Evolutionary conservation across 1,140 invertebrate species (phyloP).

Genomic region (Bombyx mori): DNA sequence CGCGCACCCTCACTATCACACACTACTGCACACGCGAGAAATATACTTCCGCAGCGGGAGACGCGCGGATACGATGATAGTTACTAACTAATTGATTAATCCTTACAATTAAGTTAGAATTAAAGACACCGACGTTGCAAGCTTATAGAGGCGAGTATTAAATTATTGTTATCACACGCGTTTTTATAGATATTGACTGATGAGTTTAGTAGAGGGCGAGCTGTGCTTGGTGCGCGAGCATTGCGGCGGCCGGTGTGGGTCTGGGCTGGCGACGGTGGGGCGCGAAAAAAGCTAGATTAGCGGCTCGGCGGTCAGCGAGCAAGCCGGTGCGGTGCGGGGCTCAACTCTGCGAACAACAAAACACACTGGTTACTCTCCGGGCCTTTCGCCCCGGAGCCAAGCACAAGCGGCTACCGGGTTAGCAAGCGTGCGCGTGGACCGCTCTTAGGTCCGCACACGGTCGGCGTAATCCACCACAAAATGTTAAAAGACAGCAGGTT

Average conservation of each 20-base stretch:
- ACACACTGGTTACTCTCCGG: slow-evolving; percentile 67
- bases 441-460: slow-evolving; percentile 36
- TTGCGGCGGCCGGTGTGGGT: slow-evolving; percentile 54
- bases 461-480: slow-evolving; percentile 1
- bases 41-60: slow-evolving; percentile 25
- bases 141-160: slow-evolving; percentile 68
- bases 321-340: slow-evolving; percentile 66
- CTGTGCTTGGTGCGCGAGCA: slow-evolving; percentile 64
- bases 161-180: slow-evolving; percentile 67
- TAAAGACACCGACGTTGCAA: slow-evolving; percentile 68
- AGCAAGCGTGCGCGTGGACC: slow-evolving; percentile 50
- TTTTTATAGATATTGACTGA: slow-evolving; percentile 65
- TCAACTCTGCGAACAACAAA: slow-evolving; percentile 72
- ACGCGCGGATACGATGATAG: slow-evolving; percentile 24
- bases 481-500: slow-evolving; percentile 15
- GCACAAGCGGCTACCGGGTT: slow-evolving; percentile 66
- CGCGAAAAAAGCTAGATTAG: slow-evolving; percentile 67
- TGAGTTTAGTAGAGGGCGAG: slow-evolving; percentile 66
- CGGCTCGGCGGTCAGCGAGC: slow-evolving; percentile 68
- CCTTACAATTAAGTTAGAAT: slow-evolving; percentile 60
- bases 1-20: slow-evolving; percentile 4
- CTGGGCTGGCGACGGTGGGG: slow-evolving; percentile 56
- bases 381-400: slow-evolving; percentile 53
- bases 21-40: slow-evolving; percentile 42
- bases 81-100: slow-evolving; percentile 54